Percentiles rank a stretch among this genome's conserved stretches.
phyloP scores from a whole-genome alignment of 2,797 vertebrate species.

The Argyrosomus regius region DNA sequence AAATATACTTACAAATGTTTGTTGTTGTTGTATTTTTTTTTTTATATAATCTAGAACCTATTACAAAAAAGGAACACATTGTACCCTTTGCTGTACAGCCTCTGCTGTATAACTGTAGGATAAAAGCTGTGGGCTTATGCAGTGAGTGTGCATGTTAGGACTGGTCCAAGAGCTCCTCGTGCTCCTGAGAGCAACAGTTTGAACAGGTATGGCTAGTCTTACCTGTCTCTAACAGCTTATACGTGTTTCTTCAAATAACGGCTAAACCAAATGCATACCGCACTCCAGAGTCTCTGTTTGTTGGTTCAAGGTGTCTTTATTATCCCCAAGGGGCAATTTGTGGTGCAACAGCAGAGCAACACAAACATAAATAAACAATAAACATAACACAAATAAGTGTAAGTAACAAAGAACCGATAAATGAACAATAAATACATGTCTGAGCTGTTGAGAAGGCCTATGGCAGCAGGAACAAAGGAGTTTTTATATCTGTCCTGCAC shows the following conservation, averaged over 20 bases:
- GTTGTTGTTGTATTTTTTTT: not conserved
- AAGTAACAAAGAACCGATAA: too few relatives aligned
- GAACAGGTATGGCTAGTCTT: constrained; percentile 67
- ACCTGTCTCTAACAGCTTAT: constrained; percentile 27
- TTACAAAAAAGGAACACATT: not conserved
- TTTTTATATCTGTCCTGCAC: too few relatives aligned
- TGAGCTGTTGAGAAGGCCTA: too few relatives aligned
- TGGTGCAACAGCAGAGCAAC: too few relatives aligned
- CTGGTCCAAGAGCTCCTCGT: constrained; percentile 41
- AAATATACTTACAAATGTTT: constrained; percentile 73
- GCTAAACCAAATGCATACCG: constrained; percentile 21
- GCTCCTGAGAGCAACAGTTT: constrained; percentile 28
- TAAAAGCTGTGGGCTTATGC: not conserved
- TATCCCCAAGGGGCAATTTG: too few relatives aligned
- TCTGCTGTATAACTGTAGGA: not conserved
- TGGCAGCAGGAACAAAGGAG: too few relatives aligned
- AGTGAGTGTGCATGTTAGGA: constrained; percentile 50
- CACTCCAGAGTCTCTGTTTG: not conserved
- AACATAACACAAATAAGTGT: too few relatives aligned
- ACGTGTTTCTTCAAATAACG: constrained; percentile 36
- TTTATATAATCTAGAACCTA: not conserved
- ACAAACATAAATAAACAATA: too few relatives aligned
- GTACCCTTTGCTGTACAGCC: not conserved
- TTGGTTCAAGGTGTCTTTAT: not conserved
- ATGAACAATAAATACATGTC: too few relatives aligned